A percentile compares a stretch with the other conserved stretches of the same genome.
Conservation (phyloP, 2,797 vertebrate genomes). For the Brachyalestes nurse region DNA sequence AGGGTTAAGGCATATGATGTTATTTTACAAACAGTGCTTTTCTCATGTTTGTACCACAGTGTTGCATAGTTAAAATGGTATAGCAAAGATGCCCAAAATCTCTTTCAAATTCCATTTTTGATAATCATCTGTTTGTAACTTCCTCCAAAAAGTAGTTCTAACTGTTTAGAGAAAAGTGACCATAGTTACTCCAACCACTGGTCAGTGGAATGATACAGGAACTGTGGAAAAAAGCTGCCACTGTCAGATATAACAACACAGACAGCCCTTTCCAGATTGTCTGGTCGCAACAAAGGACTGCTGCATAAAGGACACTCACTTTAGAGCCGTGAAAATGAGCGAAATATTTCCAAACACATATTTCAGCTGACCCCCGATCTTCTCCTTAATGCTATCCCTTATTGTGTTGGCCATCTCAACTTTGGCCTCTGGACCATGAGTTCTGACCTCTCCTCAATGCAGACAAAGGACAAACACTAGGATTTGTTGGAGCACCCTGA, state of each 20-base stretch:
- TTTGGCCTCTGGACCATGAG: conserved; percentile 70
- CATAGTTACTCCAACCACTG: not conserved
- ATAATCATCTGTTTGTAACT: too few species aligned
- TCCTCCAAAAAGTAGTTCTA: too few species aligned
- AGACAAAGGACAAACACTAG: conserved; percentile 59
- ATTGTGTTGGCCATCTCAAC: conserved; percentile 71
- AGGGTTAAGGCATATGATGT: too few species aligned
- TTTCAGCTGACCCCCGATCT: conserved; percentile 52
- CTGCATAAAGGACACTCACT: not conserved
- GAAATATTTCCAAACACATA: not conserved
- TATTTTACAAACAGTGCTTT: too few species aligned
- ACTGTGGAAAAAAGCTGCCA: not conserved
- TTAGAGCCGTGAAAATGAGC: not conserved
- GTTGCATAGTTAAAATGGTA: too few species aligned
- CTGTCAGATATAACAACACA: not conserved
- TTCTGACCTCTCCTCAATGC: conserved; percentile 58
- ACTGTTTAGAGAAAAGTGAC: too few species aligned
- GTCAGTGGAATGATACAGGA: not conserved
- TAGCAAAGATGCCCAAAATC: too few species aligned
- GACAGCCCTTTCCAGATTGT: not conserved
- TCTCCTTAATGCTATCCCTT: conserved; percentile 60
- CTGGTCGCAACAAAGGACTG: not conserved
- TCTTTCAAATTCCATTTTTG: too few species aligned
- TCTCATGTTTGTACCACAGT: too few species aligned
- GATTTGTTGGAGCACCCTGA: conserved; percentile 58